Evolutionary conservation across 2,113 vertebrate genomes (phyloP).

Genomic region (Istiophorus platypterus): DNA sequence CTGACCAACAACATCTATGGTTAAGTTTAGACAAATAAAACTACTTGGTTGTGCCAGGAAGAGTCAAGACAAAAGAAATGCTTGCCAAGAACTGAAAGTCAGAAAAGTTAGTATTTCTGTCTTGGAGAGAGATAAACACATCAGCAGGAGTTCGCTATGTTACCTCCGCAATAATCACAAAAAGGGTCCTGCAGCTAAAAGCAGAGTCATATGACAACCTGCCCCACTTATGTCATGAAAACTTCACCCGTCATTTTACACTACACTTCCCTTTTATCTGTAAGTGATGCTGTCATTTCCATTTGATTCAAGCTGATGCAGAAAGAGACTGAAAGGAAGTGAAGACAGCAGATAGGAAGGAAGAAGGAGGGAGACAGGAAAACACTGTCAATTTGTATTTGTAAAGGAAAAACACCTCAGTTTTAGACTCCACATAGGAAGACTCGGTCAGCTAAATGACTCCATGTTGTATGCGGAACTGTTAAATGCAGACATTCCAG

Average conservation of each 20-base stretch:
- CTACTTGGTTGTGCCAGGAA: background rate
- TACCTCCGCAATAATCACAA: background rate
- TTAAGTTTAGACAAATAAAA: background rate
- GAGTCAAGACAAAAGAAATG: background rate
- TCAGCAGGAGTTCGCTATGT: slow-evolving; percentile 5
- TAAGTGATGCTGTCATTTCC: slow-evolving; percentile 58
- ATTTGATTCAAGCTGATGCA: slow-evolving; percentile 38
- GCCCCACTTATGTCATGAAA: slow-evolving; percentile 58
- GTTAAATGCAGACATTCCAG: background rate
- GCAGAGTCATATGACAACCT: slow-evolving; percentile 44
- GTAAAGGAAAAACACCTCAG: background rate
- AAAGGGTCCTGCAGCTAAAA: slow-evolving; percentile 44
- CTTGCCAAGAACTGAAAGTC: background rate
- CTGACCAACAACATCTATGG: background rate
- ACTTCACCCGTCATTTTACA: slow-evolving; percentile 63
- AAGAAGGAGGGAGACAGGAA: slow-evolving; percentile 6
- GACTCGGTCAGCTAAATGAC: background rate
- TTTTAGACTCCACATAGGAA: background rate
- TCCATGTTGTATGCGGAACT: background rate
- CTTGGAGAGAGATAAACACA: background rate
- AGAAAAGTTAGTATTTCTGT: background rate
- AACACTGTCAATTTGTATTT: slow-evolving; percentile 19
- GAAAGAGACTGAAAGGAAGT: slow-evolving; percentile 19
- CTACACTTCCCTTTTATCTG: slow-evolving; percentile 46
- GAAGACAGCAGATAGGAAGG: background rate